Conservation (phyloP, 2,888 invertebrate genomes). For the Drosophila anomelani region DNA sequence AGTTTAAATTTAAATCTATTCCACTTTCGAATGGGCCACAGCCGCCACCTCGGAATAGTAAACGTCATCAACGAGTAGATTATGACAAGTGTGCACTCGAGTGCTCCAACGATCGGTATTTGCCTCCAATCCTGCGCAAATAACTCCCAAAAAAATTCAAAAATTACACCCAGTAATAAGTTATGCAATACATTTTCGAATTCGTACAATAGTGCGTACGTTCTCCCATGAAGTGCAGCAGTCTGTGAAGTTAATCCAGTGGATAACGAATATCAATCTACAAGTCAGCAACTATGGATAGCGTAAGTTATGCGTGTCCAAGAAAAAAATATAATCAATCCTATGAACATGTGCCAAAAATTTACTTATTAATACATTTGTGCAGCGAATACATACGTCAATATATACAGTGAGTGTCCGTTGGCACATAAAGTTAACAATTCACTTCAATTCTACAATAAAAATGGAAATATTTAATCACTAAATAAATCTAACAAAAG, state of each 20-base stretch:
- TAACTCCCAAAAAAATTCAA: slow-evolving; percentile 19
- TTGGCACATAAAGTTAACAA: slow-evolving; percentile 7
- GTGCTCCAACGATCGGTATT: slow-evolving; percentile 17
- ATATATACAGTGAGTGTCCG: slow-evolving; percentile 10
- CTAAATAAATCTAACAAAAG: background rate
- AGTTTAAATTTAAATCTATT: slow-evolving; percentile 46
- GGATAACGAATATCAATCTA: slow-evolving; percentile 24
- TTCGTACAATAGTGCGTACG: slow-evolving; percentile 24
- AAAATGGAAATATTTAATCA: background rate
- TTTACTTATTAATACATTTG: slow-evolving; percentile 43
- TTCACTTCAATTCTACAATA: background rate
- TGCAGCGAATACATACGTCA: slow-evolving; percentile 16
- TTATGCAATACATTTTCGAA: slow-evolving; percentile 52
- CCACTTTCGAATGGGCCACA: slow-evolving; percentile 25
- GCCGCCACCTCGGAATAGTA: slow-evolving; percentile 9
- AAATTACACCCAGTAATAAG: slow-evolving; percentile 43
- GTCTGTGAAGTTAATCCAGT: slow-evolving; percentile 18
- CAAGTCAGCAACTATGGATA: slow-evolving; percentile 35
- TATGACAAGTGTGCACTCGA: slow-evolving; percentile 24
- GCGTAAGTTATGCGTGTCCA: slow-evolving; percentile 44
- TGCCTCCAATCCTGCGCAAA: slow-evolving; percentile 16
- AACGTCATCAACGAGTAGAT: slow-evolving; percentile 20
- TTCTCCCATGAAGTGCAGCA: slow-evolving; percentile 28
- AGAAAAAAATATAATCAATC: slow-evolving; percentile 5
- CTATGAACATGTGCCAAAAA: slow-evolving; percentile 38